Conservation (phyloP, 2,797 vertebrate genomes). For the Gouania willdenowi region DNA sequence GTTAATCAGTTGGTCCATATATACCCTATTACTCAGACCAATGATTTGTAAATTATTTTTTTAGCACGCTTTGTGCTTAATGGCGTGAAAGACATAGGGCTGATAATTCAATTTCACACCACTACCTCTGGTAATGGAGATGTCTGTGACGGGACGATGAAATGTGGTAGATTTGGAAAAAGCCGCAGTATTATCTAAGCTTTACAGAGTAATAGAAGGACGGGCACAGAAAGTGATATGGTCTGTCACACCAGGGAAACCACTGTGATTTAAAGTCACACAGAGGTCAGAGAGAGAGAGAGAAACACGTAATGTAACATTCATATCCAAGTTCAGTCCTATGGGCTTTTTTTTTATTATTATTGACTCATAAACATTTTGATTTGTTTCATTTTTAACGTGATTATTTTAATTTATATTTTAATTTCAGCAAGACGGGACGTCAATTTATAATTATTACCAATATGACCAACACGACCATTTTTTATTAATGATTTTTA, state of each 20-base stretch:
- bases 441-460: no score
- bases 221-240: constrained; percentile 29
- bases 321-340: no score
- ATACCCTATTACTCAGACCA: constrained; percentile 69
- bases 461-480: no score
- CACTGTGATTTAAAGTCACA: constrained; percentile 60
- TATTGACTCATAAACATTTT: no score
- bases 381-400: no score
- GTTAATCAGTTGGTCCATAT: constrained; percentile 61
- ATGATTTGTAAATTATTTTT: constrained; percentile 69
- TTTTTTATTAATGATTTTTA: no score
- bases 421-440: no score
- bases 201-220: constrained; percentile 46
- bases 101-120: constrained; percentile 67
- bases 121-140: constrained; percentile 65
- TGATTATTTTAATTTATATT: no score
- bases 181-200: constrained; percentile 62
- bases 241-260: constrained; percentile 26
- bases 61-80: constrained; percentile 62
- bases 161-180: constrained; percentile 57
- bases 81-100: constrained; percentile 60
- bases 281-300: constrained; percentile 55
- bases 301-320: no score
- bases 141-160: constrained; percentile 52
- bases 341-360: no score